phyloP scores from a whole-genome alignment of 1,140 invertebrate genomes.

The Oncopeltus fasciatus region DNA sequence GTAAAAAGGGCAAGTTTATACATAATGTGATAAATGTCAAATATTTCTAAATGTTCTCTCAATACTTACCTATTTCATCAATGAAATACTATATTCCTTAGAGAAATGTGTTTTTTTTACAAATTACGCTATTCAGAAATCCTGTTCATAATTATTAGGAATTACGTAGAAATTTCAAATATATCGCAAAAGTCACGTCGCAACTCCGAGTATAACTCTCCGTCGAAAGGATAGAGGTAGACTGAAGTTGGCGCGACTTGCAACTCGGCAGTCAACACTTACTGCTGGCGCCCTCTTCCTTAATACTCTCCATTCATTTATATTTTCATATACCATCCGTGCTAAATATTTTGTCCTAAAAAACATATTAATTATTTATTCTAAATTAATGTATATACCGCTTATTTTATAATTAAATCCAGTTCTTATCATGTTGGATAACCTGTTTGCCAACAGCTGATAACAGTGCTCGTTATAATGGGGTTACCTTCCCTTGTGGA shows the following conservation, averaged over 20 bases:
- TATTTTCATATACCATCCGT: too few species aligned
- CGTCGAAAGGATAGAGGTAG: not conserved
- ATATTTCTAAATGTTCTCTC: too few species aligned
- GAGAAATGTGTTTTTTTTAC: not conserved
- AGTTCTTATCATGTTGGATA: not conserved
- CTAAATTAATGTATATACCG: too few species aligned
- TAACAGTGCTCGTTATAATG: conserved; percentile 1
- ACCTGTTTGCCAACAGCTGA: conserved; percentile 2
- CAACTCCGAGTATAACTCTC: not conserved
- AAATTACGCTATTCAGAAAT: too few species aligned
- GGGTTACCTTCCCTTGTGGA: conserved; percentile 5
- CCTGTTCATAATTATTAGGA: too few species aligned
- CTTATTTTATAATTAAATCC: too few species aligned
- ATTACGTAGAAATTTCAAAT: not conserved
- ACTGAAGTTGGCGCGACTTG: not conserved
- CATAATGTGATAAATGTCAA: too few species aligned
- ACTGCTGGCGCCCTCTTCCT: not conserved
- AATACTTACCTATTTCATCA: conserved; percentile 8
- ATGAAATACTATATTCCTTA: conserved; percentile 2
- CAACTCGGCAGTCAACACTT: not conserved
- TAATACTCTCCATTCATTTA: too few species aligned
- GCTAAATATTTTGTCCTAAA: too few species aligned
- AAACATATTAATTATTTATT: too few species aligned
- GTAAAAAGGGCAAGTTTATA: too few species aligned
- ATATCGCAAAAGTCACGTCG: not conserved